Evolutionary conservation across 2,797 vertebrate species (phyloP).

Genomic region (Microctenopoma lineatum): DNA sequence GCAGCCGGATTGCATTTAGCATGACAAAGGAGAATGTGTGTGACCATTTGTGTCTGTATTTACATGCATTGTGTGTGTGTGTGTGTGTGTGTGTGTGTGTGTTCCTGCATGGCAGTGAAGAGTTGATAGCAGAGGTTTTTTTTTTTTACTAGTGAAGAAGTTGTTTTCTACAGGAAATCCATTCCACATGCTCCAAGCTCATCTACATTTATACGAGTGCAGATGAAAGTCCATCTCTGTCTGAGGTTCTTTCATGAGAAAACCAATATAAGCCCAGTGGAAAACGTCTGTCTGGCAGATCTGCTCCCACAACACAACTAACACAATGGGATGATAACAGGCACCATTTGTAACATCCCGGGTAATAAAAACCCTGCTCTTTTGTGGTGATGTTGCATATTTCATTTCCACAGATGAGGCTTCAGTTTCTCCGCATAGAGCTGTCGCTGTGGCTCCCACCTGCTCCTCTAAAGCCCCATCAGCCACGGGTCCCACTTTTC

Average conservation of each 20-base stretch:
- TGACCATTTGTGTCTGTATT: constrained; percentile 46
- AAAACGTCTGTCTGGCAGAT: constrained; percentile 57
- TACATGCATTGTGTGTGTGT: constrained; percentile 23
- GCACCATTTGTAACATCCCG: constrained; percentile 59
- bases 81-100: constrained; percentile 14
- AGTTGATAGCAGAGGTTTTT: constrained; percentile 32
- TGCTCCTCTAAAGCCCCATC: constrained; percentile 70
- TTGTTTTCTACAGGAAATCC: constrained; percentile 72
- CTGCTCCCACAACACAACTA: constrained; percentile 21
- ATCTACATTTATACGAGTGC: constrained; percentile 54
- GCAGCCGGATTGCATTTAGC: constrained; percentile 74
- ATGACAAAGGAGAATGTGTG: constrained; percentile 78
- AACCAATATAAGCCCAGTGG: constrained; percentile 54
- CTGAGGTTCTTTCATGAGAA: constrained; percentile 66
- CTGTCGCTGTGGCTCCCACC: constrained; percentile 61
- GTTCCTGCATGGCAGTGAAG: constrained; percentile 27
- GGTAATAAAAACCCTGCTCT: constrained; percentile 43
- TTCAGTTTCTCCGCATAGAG: constrained; percentile 16
- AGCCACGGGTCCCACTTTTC: constrained; percentile 61
- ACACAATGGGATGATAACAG: constrained; percentile 47
- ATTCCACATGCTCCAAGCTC: constrained; percentile 72
- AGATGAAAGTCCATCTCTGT: constrained; percentile 65
- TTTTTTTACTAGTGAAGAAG: constrained; percentile 66
- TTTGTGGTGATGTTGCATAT: constrained; percentile 27
- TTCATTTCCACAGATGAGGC: constrained; percentile 20